A percentile compares a stretch with the other conserved stretches of the same genome.
phyloP scores from a whole-genome alignment of 2,113 vertebrate species.

The Suricata suricatta region DNA sequence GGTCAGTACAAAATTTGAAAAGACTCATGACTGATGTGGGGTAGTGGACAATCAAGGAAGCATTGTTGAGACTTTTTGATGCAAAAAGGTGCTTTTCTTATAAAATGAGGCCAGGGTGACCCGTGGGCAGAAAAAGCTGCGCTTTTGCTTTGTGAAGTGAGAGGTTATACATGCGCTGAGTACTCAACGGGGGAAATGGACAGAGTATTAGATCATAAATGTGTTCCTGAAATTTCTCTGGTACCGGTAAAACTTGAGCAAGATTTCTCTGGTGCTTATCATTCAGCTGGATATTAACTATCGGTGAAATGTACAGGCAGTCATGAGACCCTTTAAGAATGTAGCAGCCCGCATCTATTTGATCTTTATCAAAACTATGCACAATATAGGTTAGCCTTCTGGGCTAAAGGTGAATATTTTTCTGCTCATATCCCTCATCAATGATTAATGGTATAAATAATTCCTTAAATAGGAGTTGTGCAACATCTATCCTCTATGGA shows the following conservation, averaged over 20 bases:
- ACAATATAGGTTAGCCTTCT: neutral
- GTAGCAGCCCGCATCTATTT: neutral
- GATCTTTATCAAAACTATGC: neutral
- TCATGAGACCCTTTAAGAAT: neutral
- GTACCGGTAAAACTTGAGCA: neutral
- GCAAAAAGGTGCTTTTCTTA: neutral
- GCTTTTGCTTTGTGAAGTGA: neutral
- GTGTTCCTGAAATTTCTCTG: neutral
- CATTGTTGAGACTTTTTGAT: neutral
- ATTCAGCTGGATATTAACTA: neutral
- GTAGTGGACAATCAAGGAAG: neutral
- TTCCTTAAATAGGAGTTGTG: neutral
- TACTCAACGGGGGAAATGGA: neutral
- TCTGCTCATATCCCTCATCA: neutral
- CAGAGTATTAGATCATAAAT: neutral
- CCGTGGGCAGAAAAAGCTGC: neutral
- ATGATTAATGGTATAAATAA: neutral
- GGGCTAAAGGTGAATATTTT: neutral
- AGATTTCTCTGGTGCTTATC: neutral
- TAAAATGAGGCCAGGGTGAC: neutral
- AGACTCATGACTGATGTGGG: neutral
- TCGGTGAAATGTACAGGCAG: neutral
- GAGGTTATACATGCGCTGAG: neutral
- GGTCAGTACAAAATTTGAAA: neutral
- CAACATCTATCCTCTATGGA: neutral